Base-by-base conservation (phyloP, 2,888 invertebrate species). In the Cartodere bifasciata region DNA sequence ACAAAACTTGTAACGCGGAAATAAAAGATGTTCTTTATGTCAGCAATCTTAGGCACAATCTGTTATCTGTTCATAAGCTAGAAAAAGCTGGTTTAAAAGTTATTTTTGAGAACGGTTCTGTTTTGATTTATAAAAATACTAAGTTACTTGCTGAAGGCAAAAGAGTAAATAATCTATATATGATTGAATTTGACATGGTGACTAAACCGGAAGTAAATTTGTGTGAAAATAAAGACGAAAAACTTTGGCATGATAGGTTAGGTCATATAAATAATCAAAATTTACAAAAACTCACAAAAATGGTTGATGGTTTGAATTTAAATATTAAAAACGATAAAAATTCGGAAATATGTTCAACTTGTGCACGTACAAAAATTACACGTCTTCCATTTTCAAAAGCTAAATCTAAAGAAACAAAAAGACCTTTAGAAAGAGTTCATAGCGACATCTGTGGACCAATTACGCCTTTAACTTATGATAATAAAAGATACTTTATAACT, bases 361-460 rank as follows among this genome's bases (percentile, higher is more conserved):
- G 31, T 26, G 24, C 16, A 24, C 16, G 12, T 9, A 24, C 16
- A 15, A 31, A 31, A 26, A 26, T 13, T 16, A 25, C 24, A 10
- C 9, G 12, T 4, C 13, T 26, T n/a, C 24, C 31, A 15, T 26
- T 29, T 31, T 25, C 27, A 21, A 39, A 37, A 38, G 34, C 23
- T n/a, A 23, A 11, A 31, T 34, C 37, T 46, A 42, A 39, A 38
- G n/a, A n/a, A n/a, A 13, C 50, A 39, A 41, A 47, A 13, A 37
- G 49, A 38, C 49, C 52, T 10, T 38, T 55, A 23, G 48, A 47
- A 39, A 38, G 48, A 13, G 35, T 53, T 6, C 50, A 49, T 41
- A 47, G 44, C 3, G 48, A 50, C 37, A 44, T 53, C 9, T 50
- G 48, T 36, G 49, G 49, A 0, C 47, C 48, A 23, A 48, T 53